Evolutionary conservation across 2,797 vertebrate species (phyloP).

Genomic region (Coccyzus lansbergi): DNA sequence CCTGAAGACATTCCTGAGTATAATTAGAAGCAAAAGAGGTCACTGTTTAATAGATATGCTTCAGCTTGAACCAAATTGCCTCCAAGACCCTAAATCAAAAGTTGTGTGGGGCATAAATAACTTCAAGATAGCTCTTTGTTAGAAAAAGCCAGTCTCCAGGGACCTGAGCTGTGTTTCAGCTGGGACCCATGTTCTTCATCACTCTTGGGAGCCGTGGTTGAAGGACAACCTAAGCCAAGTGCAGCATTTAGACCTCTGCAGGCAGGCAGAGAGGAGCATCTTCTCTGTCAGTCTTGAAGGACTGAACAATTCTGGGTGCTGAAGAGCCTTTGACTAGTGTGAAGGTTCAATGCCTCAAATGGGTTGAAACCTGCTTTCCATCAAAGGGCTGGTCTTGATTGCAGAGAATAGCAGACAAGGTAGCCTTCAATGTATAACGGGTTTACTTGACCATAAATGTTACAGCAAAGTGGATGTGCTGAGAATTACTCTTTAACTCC

Average conservation of each 20-base stretch:
- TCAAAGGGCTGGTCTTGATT: background rate
- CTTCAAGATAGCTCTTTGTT: background rate
- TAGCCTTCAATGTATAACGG: background rate
- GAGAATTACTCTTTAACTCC: background rate
- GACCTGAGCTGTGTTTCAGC: rapidly evolving
- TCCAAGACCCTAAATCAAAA: background rate
- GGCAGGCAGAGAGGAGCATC: background rate
- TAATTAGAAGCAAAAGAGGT: background rate
- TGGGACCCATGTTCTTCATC: background rate
- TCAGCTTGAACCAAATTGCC: background rate
- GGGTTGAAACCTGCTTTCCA: background rate
- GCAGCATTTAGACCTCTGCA: background rate
- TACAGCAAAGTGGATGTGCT: background rate
- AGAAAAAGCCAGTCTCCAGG: background rate
- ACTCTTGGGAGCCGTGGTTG: background rate
- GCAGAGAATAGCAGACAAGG: rapidly evolving
- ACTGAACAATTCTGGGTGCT: background rate
- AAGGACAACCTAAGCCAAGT: background rate
- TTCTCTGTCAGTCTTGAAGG: background rate
- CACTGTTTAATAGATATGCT: background rate
- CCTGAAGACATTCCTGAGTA: background rate
- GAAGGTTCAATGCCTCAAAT: background rate
- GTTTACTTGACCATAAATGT: background rate
- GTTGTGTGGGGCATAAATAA: background rate
- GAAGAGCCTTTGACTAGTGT: background rate